phyloP scores from a whole-genome alignment of 2,888 invertebrate genomes.

The Myathropa florea region DNA sequence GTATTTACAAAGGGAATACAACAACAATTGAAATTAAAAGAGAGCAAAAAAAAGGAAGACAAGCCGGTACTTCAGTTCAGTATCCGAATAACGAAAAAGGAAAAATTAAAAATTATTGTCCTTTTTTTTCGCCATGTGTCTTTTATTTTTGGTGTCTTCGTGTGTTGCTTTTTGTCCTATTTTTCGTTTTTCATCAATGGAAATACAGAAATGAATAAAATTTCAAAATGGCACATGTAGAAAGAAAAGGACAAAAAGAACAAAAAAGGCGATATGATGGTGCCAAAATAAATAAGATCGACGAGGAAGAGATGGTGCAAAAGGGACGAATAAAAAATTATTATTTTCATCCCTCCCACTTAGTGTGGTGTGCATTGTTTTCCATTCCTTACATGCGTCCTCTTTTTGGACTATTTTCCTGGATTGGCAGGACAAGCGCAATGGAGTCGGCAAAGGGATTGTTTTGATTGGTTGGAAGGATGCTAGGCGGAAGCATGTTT shows the following conservation, averaged over 20 bases:
- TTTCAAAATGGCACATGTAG: slow-evolving; percentile 70
- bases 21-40: slow-evolving; percentile 54
- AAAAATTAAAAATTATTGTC: slow-evolving; percentile 63
- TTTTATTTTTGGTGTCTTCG: slow-evolving; percentile 57
- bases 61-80: slow-evolving; percentile 30
- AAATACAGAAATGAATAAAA: slow-evolving; percentile 70
- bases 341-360: slow-evolving; percentile 68
- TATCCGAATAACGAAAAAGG: slow-evolving; percentile 54
- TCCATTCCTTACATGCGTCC: slow-evolving; percentile 27
- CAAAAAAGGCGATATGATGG: slow-evolving; percentile 2
- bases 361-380: slow-evolving; percentile 48
- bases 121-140: slow-evolving; percentile 54
- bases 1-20: slow-evolving; percentile 27
- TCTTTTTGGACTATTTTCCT: slow-evolving; percentile 28
- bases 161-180: slow-evolving; percentile 65
- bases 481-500: slow-evolving; percentile 37
- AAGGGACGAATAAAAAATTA: slow-evolving; percentile 59
- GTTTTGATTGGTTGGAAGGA: slow-evolving; percentile 53
- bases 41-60: background rate
- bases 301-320: slow-evolving; percentile 39
- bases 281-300: slow-evolving; percentile 25
- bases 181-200: slow-evolving; percentile 71
- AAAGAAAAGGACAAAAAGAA: slow-evolving; percentile 4
- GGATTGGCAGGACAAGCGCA: slow-evolving; percentile 40
- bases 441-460: background rate